Evolutionary conservation across 2,888 invertebrate genomes (phyloP), one percentile per base, ranked within the genome.

Genomic region (Abrostola tripartita): DNA sequence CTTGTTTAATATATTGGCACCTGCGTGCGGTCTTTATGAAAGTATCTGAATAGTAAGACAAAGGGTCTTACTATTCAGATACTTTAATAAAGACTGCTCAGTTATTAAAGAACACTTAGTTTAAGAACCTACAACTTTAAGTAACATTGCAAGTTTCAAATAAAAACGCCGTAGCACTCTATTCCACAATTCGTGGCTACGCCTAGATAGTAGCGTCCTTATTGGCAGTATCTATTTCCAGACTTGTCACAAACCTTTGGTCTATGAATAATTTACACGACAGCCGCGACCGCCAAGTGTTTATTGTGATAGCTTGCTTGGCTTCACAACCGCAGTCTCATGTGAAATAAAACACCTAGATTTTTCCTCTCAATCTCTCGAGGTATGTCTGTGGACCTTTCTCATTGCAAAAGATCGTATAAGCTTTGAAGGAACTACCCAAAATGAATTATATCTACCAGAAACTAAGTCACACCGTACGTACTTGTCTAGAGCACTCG

Each of bases 261-360:
- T 79, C 85, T 88, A 90, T 92, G 91, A 92, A 92, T 92, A 92
- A 91, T 90, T 89, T 88, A 92, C 84, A 83, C 82, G 82, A 79
- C 80, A 81, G 84, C 81, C 84, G 84, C 87, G 85, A 86, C 85
- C 85, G 87, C 86, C 88, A 91, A 91, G 90, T 91, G 91, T 92
- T 92, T 92, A 92, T 92, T 92, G 90, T 92, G 90, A 91, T 90
- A 90, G 90, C 84, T 81, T 83, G 88, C 81, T 83, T 89, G 88
- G 85, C 88, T 89, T 88, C 88, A 87, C 86, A 88, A 87, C 89
- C 89, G 81, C 88, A 87, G 85, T 89, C 89, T 91, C 90, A 87
- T 90, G 90, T 88, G 90, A 89, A 91, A 93, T 93, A 92, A 92
- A 92, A 90, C 89, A 92, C 91, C 92, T 92, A 92, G 90, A 93